A percentile compares a stretch with the other conserved stretches of the same genome.
Conservation (phyloP, 2,113 vertebrate species). For the Bos indicus region DNA sequence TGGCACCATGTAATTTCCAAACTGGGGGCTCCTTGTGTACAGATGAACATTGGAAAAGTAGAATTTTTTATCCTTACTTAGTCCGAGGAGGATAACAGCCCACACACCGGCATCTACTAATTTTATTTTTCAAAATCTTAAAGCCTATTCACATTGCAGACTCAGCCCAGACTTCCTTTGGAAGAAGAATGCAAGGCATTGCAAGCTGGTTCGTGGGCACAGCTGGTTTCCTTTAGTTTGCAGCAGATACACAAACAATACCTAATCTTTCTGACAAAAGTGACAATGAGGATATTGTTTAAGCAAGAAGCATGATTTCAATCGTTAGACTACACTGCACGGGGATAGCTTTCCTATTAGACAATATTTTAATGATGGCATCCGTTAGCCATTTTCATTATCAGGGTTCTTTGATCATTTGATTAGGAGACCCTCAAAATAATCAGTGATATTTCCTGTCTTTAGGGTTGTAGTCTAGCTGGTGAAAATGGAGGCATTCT, state of each 20-base stretch:
- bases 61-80: neutral
- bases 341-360: conserved; percentile 17
- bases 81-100: neutral
- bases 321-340: conserved; percentile 7
- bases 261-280: conserved; percentile 50
- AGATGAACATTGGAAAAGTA: neutral
- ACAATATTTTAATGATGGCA: neutral
- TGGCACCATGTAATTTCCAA: neutral
- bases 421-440: neutral
- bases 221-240: conserved; percentile 60
- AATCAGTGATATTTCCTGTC: neutral
- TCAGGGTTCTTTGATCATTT: conserved; percentile 30
- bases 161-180: neutral
- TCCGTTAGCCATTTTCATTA: conserved; percentile 25
- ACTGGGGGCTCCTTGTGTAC: neutral
- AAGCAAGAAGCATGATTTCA: conserved; percentile 40
- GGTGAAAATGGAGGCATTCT: neutral
- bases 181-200: neutral
- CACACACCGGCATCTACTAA: neutral
- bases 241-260: conserved; percentile 52
- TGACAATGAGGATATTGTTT: conserved; percentile 52
- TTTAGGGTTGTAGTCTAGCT: neutral
- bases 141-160: neutral
- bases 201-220: neutral
- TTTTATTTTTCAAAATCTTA: neutral